Base-by-base conservation (phyloP, 1,140 invertebrate species). In the Macrobrachium rosenbergii region DNA sequence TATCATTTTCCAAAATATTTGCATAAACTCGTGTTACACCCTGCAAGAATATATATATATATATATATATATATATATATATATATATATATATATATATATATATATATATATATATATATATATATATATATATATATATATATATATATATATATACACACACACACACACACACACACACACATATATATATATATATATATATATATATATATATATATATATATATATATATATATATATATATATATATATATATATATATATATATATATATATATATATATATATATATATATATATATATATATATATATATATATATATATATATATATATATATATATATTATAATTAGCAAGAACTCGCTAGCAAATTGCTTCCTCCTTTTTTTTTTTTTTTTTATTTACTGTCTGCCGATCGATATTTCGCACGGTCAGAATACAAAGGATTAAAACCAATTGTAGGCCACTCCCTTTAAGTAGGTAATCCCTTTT, bases 181-280 rank as follows among this genome's bases (percentile, higher is more conserved):
- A 79, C 43, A 79, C n/a, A 52, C 10, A 60, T 43, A 58, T 19
- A 19, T n/a, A 79, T 19, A 43, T 52, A 79, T 43, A 43, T 5
- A 58, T 28, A n/a, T 28, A 79, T 28, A 43, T 19, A 79, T 12
- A 79, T 43, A 28, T 19, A 19, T 58, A 28, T 52, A 28, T n/a
- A 52, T n/a, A 52, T n/a, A 79, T 60, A n/a, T 19, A 52, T 79
- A 43, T 60, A 79, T n/a, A 79, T 79, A 67, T 79, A 79, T 19
- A 79, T 60, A 79, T 37, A 43, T 45, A 43, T 58, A 78, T 19
- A 43, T 45, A 52, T 37, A 43, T 43, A 78, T n/a, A 62, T 62
- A 80, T 80, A 80, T 80, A 80, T 80, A 80, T 80, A 82, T 82
- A 82, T 82, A 72, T 72, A 67, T 72, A 82, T 72, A 82, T 69